Conservation (phyloP, 2,888 invertebrate genomes). For the Ryuthela nishihirai region DNA sequence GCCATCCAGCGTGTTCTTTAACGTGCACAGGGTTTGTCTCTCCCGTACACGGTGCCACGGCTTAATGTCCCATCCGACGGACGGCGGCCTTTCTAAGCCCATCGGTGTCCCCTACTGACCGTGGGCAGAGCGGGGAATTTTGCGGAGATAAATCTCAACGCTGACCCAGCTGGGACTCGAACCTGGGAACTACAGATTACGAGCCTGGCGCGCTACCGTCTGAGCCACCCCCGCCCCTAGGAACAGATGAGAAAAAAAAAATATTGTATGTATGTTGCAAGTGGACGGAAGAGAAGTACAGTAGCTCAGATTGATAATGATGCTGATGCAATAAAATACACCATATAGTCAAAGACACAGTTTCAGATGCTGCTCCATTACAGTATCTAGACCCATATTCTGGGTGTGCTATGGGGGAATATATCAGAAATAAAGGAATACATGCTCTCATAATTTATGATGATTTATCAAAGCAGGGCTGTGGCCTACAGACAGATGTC, state of each 20-base stretch:
- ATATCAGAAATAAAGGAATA: constrained; percentile 19
- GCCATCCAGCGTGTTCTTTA: too few species aligned
- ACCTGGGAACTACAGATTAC: too few species aligned
- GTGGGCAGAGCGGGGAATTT: too few species aligned
- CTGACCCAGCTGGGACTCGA: too few species aligned
- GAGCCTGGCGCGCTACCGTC: too few species aligned
- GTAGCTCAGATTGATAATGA: constrained; percentile 59
- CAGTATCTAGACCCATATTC: constrained; percentile 35
- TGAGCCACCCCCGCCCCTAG: too few species aligned
- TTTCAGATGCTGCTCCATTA: constrained; percentile 36
- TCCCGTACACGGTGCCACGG: too few species aligned
- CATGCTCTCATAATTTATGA: constrained; percentile 27
- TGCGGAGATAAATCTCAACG: too few species aligned
- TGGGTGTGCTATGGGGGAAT: constrained; percentile 21
- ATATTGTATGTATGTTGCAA: constrained; percentile 48
- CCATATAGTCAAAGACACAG: constrained; percentile 22
- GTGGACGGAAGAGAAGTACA: constrained; percentile 49
- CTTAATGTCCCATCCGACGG: too few species aligned
- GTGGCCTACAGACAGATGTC: constrained; percentile 35
- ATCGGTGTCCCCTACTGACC: too few species aligned
- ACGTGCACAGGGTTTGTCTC: too few species aligned
- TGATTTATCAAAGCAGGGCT: constrained; percentile 25
- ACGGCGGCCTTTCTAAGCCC: too few species aligned
- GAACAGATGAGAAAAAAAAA: constrained; percentile 44
- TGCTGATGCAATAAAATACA: constrained; percentile 49